These are phyloP conservation scores for Slavum lentiscoides DNA, from an alignment of 2,888 invertebrate genomes.

Conservation along the genomic window DNA sequence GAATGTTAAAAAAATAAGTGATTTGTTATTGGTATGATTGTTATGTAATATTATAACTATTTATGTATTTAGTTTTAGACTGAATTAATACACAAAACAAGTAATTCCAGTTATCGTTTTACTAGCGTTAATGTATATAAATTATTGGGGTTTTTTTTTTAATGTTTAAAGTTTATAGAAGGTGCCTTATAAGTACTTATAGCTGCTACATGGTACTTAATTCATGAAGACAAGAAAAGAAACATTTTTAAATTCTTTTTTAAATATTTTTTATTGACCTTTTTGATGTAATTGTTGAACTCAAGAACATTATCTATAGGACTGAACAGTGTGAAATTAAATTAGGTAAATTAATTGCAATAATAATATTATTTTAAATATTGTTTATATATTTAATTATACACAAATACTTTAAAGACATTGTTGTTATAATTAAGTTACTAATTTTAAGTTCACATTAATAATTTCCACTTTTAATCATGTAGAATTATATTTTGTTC, in stretches of 20 bases:
- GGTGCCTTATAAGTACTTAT: conserved; percentile 52
- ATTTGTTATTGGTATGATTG: conserved; percentile 39
- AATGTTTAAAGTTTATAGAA: conserved; percentile 31
- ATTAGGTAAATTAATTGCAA: conserved; percentile 33
- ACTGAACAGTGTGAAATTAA: conserved; percentile 44
- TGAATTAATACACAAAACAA: conserved; percentile 29
- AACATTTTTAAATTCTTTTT: conserved; percentile 9
- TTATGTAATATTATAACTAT: conserved; percentile 16
- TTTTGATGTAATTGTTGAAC: conserved; percentile 36
- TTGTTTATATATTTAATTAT: conserved; percentile 17
- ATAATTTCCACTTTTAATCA: neutral
- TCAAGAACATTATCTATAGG: conserved; percentile 46
- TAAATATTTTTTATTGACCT: conserved; percentile 21
- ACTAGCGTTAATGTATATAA: conserved; percentile 20
- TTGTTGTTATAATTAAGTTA: conserved; percentile 28
- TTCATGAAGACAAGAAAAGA: conserved; percentile 30
- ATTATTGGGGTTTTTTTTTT: conserved; percentile 10
- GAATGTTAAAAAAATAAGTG: conserved; percentile 30
- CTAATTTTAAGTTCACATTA: conserved; percentile 4
- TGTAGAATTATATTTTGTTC: neutral
- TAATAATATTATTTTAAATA: conserved; percentile 31
- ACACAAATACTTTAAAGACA: conserved; percentile 31
- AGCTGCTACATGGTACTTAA: conserved; percentile 46
- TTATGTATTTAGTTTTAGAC: conserved; percentile 41
- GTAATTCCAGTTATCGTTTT: conserved; percentile 45